Evolutionary conservation across 2,888 invertebrate genomes (phyloP).

Genomic region (Lucinisca nassula): DNA sequence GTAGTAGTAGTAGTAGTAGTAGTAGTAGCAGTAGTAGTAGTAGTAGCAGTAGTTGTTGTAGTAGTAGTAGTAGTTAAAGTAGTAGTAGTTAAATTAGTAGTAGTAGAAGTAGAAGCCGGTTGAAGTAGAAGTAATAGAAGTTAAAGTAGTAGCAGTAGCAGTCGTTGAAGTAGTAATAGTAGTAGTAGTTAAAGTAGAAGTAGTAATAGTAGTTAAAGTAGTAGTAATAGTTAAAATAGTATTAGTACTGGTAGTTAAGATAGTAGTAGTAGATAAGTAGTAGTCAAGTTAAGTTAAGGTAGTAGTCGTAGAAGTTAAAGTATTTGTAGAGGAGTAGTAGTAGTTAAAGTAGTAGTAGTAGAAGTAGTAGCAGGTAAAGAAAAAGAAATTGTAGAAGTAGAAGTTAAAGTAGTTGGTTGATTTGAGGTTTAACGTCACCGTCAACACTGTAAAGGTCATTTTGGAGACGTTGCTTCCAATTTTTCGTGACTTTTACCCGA

Average conservation of each 20-base stretch:
- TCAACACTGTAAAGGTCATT: no score
- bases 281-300: constrained; percentile 21
- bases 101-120: constrained; percentile 24
- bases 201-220: no score
- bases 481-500: no score
- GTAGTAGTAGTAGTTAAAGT: not conserved
- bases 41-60: not conserved
- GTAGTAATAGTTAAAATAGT: no score
- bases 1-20: constrained; percentile 17
- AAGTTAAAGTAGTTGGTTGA: no score
- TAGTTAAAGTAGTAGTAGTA: constrained; percentile 29
- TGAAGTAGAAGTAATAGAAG: constrained; percentile 8
- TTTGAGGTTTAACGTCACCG: no score
- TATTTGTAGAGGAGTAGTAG: not conserved
- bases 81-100: no score
- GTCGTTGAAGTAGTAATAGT: no score
- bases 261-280: constrained; percentile 21
- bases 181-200: no score
- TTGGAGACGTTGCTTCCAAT: no score
- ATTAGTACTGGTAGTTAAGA: not conserved
- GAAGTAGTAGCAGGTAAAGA: constrained; percentile 38
- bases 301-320: constrained; percentile 18
- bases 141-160: no score
- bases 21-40: constrained; percentile 12
- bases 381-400: no score